Conservation (phyloP, 2,888 invertebrate species). For the Andrena trimmerana region DNA sequence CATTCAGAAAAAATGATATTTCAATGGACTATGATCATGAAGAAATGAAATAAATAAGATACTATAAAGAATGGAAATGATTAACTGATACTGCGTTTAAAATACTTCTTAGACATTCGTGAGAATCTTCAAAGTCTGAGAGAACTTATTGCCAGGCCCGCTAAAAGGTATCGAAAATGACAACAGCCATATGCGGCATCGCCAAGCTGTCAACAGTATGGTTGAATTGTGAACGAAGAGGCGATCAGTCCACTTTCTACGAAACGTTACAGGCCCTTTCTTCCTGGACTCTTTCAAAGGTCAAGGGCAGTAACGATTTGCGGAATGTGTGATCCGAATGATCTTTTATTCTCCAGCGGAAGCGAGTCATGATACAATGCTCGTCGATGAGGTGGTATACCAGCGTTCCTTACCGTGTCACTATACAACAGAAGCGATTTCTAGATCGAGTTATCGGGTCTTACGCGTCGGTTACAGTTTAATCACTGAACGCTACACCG, state of each 20-base stretch:
- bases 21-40: too few relatives aligned
- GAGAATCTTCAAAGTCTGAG: not conserved
- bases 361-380: constrained; percentile 45
- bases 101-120: not conserved
- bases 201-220: constrained; percentile 64
- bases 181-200: constrained; percentile 63
- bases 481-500: constrained; percentile 16
- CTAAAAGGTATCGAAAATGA: constrained; percentile 33
- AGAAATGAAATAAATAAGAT: too few relatives aligned
- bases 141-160: not conserved
- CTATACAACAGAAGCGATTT: constrained; percentile 37
- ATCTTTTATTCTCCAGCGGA: constrained; percentile 54
- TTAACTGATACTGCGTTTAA: not conserved
- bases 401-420: constrained; percentile 60
- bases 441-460: constrained; percentile 28
- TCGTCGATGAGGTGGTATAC: constrained; percentile 31
- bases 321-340: constrained; percentile 44
- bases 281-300: not conserved
- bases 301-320: constrained; percentile 12
- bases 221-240: constrained; percentile 40
- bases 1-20: too few relatives aligned
- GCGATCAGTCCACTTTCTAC: constrained; percentile 39
- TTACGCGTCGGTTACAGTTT: not conserved
- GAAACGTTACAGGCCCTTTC: not conserved
- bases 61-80: not conserved